Base-by-base conservation (phyloP, 2,888 invertebrate species). In the Epsilonema sp. region DNA sequence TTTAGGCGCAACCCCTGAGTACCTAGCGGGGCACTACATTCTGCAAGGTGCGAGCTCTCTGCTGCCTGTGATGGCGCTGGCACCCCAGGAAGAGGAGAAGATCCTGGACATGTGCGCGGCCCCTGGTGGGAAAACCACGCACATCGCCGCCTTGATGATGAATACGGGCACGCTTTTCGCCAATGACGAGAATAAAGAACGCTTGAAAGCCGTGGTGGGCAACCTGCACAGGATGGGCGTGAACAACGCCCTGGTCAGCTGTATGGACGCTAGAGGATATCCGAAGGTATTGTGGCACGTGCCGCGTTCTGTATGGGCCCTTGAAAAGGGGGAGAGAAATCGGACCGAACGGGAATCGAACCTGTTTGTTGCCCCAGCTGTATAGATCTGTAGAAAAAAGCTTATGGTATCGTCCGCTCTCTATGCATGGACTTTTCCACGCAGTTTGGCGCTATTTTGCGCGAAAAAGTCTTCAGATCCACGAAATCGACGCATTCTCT, bases 121-220 rank as follows among this genome's bases (percentile, higher is more conserved):
- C 0, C 97, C 97, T 0, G 97, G 97, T 42, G 97, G 97, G 8
- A 99, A 99, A 71, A 86, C 94, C 0, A 86, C 90, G 0, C 90
- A 99, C 66, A 90, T 99, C 51, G 75, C 90, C 44, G 81, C 92
- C 0, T 72, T 97, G 13, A 97, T 99, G 94, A 89, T 89, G 67
- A 94, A 94, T 65, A 92, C 92, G 0, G 97, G 99, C 0, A 77
- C 82, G 1, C 66, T 99, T 26, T 89, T 94, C 67, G 85, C 92
- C 2, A 99, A 99, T 69, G 99, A 99, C 66, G 77, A 80, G 1
- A 90, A 86, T 65, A 78, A 20, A n/a, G 85, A 87, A 19, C 74
- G 94, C 54, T 57, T 61, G 26, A 85, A 82, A 63, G 75, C 92
- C 1, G 76, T 97, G 26, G 79, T 92, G 23, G 92, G 90, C 24